Evolutionary conservation across 2,797 vertebrate species (phyloP), one percentile per base, ranked within the genome.

Genomic region (Diplodus sargus): DNA sequence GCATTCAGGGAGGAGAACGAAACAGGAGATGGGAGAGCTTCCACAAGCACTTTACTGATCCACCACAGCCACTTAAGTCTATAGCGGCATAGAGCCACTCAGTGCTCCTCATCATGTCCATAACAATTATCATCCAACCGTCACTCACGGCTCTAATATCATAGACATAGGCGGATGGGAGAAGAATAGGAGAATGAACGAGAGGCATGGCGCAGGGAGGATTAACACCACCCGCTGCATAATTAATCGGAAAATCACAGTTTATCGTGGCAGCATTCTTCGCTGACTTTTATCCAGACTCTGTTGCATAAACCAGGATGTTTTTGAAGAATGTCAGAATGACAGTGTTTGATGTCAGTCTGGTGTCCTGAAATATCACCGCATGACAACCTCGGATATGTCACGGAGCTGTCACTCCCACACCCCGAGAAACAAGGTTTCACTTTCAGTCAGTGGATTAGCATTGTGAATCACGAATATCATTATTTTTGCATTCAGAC

Each of bases 11-110:
- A 56, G 60, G 70, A 49, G 61, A 28, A 66, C 48, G 85, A 85
- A 91, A 86, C 75, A 66, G 62, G 86, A 92, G 87, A 85, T 28
- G 82, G 89, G 56, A 74, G 61, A 4, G 69, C 75, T 83, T 91
- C 87, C 87, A 68, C 79, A 73, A 89, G 89, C 91, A 91, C 91
- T 93, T 89, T 67, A 86, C 85, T 79, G 57, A 90, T 86, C 85
- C 90, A 91, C 90, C 89, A 80, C 91, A 90, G 78, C 68, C 91
- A 89, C 92, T 93, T 90, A 86, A 78, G 84, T 82, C 78, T 69
- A 58, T n/a, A 53, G 78, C 75, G 83, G 89, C 81, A 70, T 30
- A 69, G 78, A 85, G 74, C 63, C 68, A 70, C 85, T 80, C 72
- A 74, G 82, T 42, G 66, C 79, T 59, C 81, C 14, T n/a, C 83